Evolutionary conservation across 2,888 invertebrate genomes (phyloP), one percentile per base, ranked within the genome.

Genomic region (Bhutanitis thaidina): DNA sequence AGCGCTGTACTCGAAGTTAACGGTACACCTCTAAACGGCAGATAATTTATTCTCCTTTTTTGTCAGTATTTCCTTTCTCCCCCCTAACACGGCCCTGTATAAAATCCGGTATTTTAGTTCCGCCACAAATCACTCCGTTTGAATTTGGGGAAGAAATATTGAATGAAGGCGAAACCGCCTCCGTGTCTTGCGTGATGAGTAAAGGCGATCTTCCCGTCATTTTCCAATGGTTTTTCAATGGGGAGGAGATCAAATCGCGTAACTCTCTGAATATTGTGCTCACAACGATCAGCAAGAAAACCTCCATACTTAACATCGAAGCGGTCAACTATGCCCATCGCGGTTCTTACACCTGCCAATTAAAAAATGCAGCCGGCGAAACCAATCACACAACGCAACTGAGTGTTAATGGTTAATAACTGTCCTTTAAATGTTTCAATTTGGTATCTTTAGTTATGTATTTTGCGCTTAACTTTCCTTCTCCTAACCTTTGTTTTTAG

Each of bases 201-300:
- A 94, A 94, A 76, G 96, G 96, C 25, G 97, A 97, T 77, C 84
- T 93, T 36, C 96, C 96, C 9, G 90, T 96, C 56, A 91, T 91
- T 58, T 94, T 97, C 59, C 91, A 90, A 44, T 96, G 96, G 96
- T 91, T 90, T 39, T 91, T 93, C 62, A 91, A 92, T 56, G 90
- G 87, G 54, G 81, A 85, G 64, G 77, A 81, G 53, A 82, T 91
- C 44, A 75, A 67, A 61, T 85, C 83, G 58, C 90, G 87, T 56
- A 91, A 91, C 64, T 74, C 66, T 54, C 80, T 91, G 58, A 93
- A 93, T 52, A 80, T 94, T 49, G 87, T 91, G 0, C 85, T 93
- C 13, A 88, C 91, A 9, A 89, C 91, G 43, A 91, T 91, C 53
- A 92, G 91, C 78, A 92, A 92, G 74, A 91, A 92, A 75, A 90